Conservation (phyloP, 1,140 invertebrate genomes). For the Lepidurus couesii region DNA sequence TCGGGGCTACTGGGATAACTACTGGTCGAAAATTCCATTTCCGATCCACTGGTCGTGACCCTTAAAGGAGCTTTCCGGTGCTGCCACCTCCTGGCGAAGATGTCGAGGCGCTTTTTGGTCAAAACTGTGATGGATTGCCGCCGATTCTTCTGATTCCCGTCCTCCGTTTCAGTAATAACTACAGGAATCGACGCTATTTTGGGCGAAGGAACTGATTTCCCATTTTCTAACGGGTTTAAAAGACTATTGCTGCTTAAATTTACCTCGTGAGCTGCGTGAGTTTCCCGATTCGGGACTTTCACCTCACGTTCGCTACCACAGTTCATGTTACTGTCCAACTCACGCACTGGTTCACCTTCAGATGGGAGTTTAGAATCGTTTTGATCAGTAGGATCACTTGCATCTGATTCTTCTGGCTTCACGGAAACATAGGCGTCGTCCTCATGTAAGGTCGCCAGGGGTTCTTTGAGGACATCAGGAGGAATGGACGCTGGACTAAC, state of each 20-base stretch:
- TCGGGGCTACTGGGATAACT: conserved; percentile 24
- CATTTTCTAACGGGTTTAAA: neutral
- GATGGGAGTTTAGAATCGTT: neutral
- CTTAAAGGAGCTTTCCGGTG: neutral
- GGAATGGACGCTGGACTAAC: neutral
- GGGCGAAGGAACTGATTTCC: neutral
- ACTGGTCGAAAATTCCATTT: conserved; percentile 25
- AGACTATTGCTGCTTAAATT: neutral
- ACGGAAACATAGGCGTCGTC: neutral
- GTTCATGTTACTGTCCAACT: neutral
- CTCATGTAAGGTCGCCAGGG: neutral
- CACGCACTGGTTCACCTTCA: neutral
- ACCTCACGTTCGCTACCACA: neutral
- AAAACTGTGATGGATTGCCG: neutral
- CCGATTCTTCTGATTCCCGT: neutral
- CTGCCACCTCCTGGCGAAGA: conserved; percentile 23
- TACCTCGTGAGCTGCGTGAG: neutral
- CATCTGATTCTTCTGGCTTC: neutral
- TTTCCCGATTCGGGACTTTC: neutral
- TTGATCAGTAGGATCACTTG: neutral
- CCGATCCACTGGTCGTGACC: neutral
- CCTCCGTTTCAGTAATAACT: neutral
- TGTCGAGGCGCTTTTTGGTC: conserved; percentile 27
- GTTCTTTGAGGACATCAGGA: neutral
- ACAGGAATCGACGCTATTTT: neutral